phyloP scores from a whole-genome alignment of 2,113 vertebrate species.

The Collichthys lucidus region DNA sequence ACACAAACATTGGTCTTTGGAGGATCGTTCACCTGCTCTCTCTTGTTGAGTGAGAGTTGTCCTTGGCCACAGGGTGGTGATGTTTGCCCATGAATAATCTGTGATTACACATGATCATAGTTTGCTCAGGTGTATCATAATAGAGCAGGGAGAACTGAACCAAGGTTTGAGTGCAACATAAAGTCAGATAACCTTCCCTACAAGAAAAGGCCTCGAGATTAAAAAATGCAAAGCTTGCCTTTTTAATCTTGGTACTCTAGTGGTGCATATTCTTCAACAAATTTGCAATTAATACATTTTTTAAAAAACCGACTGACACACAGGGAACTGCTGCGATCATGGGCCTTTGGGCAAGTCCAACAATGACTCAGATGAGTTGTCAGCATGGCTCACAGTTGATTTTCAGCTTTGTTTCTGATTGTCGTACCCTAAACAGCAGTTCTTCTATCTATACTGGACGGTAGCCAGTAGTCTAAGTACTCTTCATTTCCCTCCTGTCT shows the following conservation, averaged over 20 bases:
- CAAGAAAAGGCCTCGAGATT: background rate
- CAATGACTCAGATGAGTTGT: background rate
- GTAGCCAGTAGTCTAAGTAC: background rate
- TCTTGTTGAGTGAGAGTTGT: constrained; percentile 10
- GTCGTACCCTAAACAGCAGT: background rate
- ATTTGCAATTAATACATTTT: background rate
- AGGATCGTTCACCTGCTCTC: background rate
- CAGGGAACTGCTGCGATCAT: background rate
- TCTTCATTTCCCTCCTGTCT: constrained; percentile 10
- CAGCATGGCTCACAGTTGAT: background rate
- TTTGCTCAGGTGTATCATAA: background rate
- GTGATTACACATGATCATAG: background rate
- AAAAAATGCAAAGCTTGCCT: background rate
- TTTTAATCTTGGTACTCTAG: background rate
- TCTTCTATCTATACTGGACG: background rate
- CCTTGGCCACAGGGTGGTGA: constrained; percentile 76
- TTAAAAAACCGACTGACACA: no score
- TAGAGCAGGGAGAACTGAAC: no score
- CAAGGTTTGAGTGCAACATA: no score
- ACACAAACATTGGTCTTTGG: background rate
- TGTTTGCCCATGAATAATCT: constrained; percentile 65
- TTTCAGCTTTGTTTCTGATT: background rate
- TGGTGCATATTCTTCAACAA: background rate
- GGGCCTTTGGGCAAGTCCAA: background rate
- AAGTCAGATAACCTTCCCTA: background rate